These are phyloP conservation scores for Phylloscopus trochilus DNA, from an alignment of 2,113 vertebrate genomes.

Conservation along the genomic window DNA sequence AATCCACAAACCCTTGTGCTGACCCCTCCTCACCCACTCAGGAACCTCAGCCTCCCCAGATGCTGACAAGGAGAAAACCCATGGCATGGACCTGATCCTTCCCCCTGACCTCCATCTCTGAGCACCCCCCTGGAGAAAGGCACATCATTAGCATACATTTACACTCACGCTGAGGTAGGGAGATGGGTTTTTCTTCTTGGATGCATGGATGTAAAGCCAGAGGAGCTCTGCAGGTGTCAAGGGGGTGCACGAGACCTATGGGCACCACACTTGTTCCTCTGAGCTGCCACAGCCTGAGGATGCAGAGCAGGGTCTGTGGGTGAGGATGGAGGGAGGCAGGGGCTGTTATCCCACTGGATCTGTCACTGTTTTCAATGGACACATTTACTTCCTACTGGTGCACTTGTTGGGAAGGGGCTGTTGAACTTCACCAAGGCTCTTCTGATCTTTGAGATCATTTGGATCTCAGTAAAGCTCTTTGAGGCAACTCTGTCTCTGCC, in stretches of 20 bases:
- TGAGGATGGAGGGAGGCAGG: not conserved
- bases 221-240: not conserved
- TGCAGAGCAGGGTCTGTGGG: not conserved
- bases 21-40: not conserved
- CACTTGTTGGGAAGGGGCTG: not conserved
- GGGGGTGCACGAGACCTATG: accelerated
- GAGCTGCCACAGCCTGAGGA: not conserved
- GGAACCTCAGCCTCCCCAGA: not conserved
- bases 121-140: not conserved
- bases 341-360: not conserved
- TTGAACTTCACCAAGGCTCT: not conserved
- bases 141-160: not conserved
- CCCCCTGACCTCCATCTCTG: not conserved
- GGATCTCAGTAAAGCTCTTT: not conserved
- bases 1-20: not conserved
- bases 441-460: not conserved
- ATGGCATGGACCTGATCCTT: not conserved
- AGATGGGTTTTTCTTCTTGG: not conserved
- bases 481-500: not conserved
- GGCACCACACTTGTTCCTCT: accelerated
- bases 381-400: not conserved
- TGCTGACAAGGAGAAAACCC: not conserved
- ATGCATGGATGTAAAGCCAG: not conserved
- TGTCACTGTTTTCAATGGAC: not conserved
- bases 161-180: not conserved